Evolutionary conservation across 2,888 invertebrate species (phyloP), one percentile per base, ranked within the genome.

Genomic region (Eubasilissa splendida): DNA sequence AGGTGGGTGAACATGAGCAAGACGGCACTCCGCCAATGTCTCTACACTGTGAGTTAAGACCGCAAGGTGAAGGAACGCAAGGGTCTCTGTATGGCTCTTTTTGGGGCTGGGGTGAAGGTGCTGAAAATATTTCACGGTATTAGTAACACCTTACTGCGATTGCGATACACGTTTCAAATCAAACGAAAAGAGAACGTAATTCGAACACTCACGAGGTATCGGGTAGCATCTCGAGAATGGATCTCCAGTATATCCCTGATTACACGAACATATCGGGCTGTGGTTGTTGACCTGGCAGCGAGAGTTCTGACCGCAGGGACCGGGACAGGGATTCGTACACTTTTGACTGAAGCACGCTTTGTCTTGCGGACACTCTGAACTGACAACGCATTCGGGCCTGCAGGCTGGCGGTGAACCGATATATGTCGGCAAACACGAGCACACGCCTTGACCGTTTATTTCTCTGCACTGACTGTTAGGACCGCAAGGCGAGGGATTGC

Each of bases 191-290:
- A 7, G 12, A 71, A 60, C 86, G 82, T 86, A 85, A 60, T 60
- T 31, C 8, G 9, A 12, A 87, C 86, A 87, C 89, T 88, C 88
- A 92, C 91, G 88, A 86, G 86, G 87, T 80, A 90, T 87, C 66
- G 89, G 87, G 84, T 89, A 91, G 85, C 95, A 95, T 85, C 92
- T 91, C 54, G 92, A 91, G 85, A 94, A 92, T 14, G 94, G 93
- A 88, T 95, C 93, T 22, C 94, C 95, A 31, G 92, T 92, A 84
- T 90, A 92, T 65, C 90, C 90, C 33, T 87, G 85, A 33, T 89
- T 90, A 86, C 96, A 96, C 76, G 92, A 92, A 87, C 96, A 96
- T 85, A 95, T 93, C 3, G 96, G 95, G 86, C 93, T 95, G 86
- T 96, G 96, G 86, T 95, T 94, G 80, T 94, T 92, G 2, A 95